Base-by-base conservation (phyloP, 2,888 invertebrate species). In the Diarsia brunnea region DNA sequence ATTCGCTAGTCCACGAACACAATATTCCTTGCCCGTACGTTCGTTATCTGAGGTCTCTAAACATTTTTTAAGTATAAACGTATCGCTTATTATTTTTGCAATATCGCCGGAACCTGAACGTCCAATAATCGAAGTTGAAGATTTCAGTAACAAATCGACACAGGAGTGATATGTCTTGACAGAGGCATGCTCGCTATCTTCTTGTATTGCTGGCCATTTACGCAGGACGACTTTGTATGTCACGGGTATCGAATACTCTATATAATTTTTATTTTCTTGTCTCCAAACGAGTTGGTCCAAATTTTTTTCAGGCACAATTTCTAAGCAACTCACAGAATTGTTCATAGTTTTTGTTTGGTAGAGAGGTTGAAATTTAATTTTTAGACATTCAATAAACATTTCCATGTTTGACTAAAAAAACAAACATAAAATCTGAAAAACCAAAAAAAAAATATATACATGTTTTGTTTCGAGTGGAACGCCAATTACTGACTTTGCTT, bases 81-180 rank as follows among this genome's bases (percentile, higher is more conserved):
- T 93, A 76, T 95, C 95, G 83, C 95, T 95, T 67, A 91, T 83
- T 31, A 92, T 90, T 84, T 86, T 93, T 58, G 87, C 83, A 4
- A 93, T 76, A 84, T 94, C 92, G 27, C 91, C 92, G 31, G 90
- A 90, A 27, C 81, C 90, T 47, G 89, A 69, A 55, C 21, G 21
- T 24, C 27, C 64, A 63, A 88, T 64, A 51, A 83, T 88, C 31
- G 89, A 88, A 66, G 88, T 79, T 49, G 93, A 90, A 47, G 88
- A 89, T 19, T 84, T 77, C 24, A 87, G 82, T 24, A 91, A 81
- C 55, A 93, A 91, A 88, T 96, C 96, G 21, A 96, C 93, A 79
- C 96, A 96, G 4, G 96, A 96, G 84, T 96, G 92, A 84, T 95
- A 96, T 2, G 90, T 89, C 84, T 92, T 94, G n/a, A 90, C 84